Percentiles rank a stretch among this genome's conserved stretches.
Conservation (phyloP, 2,797 vertebrate species). For the Gadopsis bispinosus region DNA sequence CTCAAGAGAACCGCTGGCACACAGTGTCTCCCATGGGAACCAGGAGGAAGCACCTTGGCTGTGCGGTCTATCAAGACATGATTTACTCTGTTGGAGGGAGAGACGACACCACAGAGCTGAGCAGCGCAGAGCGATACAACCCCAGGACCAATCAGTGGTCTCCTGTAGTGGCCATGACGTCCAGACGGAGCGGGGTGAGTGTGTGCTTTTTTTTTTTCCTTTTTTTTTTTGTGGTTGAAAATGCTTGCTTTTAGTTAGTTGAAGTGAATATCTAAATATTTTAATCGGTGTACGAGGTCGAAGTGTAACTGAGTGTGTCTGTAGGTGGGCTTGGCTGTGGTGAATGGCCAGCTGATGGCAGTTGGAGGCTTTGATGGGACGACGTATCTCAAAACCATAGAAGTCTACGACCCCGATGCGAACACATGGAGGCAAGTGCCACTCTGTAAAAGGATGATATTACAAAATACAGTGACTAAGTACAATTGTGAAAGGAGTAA, state of each 20-base stretch:
- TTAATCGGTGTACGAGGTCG: neutral
- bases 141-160: conserved; percentile 99
- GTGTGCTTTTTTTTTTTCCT: neutral
- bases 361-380: conserved; percentile 99
- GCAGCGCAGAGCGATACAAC: conserved; percentile 97
- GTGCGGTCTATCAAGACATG: conserved; percentile 99
- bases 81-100: conserved; percentile 98
- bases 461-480: neutral
- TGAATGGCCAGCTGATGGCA: conserved; percentile 98
- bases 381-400: conserved; percentile 98
- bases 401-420: conserved; percentile 98
- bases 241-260: neutral
- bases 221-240: neutral
- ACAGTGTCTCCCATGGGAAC: conserved; percentile 99
- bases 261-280: neutral
- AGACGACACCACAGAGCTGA: conserved; percentile 98
- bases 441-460: neutral
- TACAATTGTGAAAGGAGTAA: neutral
- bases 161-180: conserved; percentile 98
- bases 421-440: conserved; percentile 95
- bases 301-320: conserved; percentile 35
- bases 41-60: conserved; percentile 96
- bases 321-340: conserved; percentile 96
- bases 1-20: conserved; percentile 99
- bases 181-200: conserved; percentile 94